phyloP scores from a whole-genome alignment of 2,888 invertebrate species.

The Drosophila austrosaltans region DNA sequence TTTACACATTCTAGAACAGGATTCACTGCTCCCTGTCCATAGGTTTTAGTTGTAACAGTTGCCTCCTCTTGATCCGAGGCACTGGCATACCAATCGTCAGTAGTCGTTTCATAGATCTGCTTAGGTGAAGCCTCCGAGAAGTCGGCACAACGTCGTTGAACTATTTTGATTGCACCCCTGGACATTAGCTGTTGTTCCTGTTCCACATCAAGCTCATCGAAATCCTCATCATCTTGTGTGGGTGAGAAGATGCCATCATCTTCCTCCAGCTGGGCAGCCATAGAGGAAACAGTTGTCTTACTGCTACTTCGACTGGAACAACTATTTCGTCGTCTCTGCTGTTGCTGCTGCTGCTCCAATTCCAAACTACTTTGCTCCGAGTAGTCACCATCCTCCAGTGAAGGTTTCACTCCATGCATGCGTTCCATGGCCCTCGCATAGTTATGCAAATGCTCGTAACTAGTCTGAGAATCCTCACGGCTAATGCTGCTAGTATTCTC shows the following conservation, averaged over 20 bases:
- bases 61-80: conserved; percentile 90
- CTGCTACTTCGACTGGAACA: conserved; percentile 66
- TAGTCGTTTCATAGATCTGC: conserved; percentile 82
- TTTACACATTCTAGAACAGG: conserved; percentile 94
- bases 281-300: conserved; percentile 52
- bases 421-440: conserved; percentile 86
- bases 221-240: conserved; percentile 75
- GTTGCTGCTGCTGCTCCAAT: conserved; percentile 49
- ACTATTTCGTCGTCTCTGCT: conserved; percentile 40
- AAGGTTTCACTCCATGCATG: conserved; percentile 85
- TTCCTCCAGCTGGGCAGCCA: conserved; percentile 63
- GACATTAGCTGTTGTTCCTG: conserved; percentile 57
- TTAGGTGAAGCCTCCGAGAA: conserved; percentile 82
- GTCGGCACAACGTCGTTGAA: conserved; percentile 73
- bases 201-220: conserved; percentile 63
- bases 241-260: conserved; percentile 79
- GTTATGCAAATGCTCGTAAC: conserved; percentile 81
- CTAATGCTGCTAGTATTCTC: conserved; percentile 81
- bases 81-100: conserved; percentile 91
- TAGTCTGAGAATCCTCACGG: conserved; percentile 79
- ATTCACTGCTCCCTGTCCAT: conserved; percentile 88
- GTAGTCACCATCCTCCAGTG: conserved; percentile 72
- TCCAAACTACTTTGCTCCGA: conserved; percentile 78
- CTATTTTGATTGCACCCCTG: conserved; percentile 65
- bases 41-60: conserved; percentile 73